Conservation (phyloP, 2,797 vertebrate species). For the Staurois parvus region DNA sequence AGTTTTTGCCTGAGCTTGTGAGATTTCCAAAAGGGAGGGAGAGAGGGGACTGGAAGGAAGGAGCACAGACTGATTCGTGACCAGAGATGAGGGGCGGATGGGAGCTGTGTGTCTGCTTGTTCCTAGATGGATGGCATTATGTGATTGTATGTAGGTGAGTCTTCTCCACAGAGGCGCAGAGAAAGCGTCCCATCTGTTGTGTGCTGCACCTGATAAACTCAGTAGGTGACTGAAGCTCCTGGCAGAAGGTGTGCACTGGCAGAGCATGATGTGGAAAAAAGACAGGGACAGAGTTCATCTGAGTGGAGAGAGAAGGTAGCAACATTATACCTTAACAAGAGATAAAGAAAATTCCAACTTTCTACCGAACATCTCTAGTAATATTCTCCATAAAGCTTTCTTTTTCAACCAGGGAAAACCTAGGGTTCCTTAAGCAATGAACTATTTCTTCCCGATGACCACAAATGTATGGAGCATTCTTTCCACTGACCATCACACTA, state of each 20-base stretch:
- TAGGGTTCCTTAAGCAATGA: no score
- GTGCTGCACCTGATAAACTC: constrained; percentile 45
- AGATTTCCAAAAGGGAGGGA: constrained; percentile 40
- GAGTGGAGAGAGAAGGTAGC: background rate
- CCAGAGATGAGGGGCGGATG: constrained; percentile 29
- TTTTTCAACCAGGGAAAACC: no score
- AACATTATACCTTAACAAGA: no score
- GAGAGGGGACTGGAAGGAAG: constrained; percentile 13
- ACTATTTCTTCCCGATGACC: no score
- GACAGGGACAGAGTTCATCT: background rate
- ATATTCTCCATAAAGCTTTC: no score
- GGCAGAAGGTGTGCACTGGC: background rate
- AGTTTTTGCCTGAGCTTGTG: constrained; percentile 57
- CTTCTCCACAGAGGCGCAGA: background rate
- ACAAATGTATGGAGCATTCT: no score
- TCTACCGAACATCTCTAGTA: no score
- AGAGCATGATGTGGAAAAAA: background rate
- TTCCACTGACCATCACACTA: no score
- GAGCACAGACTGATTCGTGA: constrained; percentile 29
- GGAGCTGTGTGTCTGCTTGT: constrained; percentile 13
- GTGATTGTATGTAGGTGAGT: background rate
- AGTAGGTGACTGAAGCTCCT: constrained; percentile 25
- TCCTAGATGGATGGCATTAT: constrained; percentile 6
- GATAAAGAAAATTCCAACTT: no score
- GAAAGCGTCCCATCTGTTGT: constrained; percentile 19